Evolutionary conservation across 2,113 vertebrate genomes (phyloP).

Genomic region (Leucopsar rothschildi): DNA sequence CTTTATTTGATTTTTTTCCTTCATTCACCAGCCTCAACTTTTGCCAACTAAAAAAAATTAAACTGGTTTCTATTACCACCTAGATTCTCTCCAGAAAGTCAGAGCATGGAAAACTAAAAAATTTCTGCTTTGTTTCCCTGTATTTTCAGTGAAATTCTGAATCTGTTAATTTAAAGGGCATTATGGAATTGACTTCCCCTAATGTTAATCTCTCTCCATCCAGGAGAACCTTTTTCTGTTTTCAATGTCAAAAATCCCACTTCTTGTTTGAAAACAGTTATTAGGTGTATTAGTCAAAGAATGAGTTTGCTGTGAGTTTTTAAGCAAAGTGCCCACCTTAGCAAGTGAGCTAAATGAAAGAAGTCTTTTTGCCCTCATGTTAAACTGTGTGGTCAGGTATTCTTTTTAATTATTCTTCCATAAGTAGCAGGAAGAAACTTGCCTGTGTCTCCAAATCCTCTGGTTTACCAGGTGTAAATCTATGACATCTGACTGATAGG

Average conservation of each 20-base stretch:
- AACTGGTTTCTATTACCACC: background rate
- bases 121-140: background rate
- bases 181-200: background rate
- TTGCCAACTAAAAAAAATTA: background rate
- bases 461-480: background rate
- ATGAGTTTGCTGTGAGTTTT: background rate
- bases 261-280: background rate
- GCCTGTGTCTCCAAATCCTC: background rate
- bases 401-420: background rate
- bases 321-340: background rate
- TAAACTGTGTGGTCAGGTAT: background rate
- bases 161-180: background rate
- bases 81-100: background rate
- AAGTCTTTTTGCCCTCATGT: background rate
- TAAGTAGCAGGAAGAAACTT: background rate
- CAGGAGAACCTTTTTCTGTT: background rate
- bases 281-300: background rate
- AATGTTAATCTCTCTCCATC: background rate
- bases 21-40: background rate
- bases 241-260: background rate
- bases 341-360: background rate
- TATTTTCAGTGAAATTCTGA: background rate
- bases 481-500: background rate
- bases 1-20: background rate
- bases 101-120: background rate